These are phyloP conservation scores for Phalacrocorax pelagicus DNA, from an alignment of 2,113 vertebrate genomes.

Conservation along the genomic window DNA sequence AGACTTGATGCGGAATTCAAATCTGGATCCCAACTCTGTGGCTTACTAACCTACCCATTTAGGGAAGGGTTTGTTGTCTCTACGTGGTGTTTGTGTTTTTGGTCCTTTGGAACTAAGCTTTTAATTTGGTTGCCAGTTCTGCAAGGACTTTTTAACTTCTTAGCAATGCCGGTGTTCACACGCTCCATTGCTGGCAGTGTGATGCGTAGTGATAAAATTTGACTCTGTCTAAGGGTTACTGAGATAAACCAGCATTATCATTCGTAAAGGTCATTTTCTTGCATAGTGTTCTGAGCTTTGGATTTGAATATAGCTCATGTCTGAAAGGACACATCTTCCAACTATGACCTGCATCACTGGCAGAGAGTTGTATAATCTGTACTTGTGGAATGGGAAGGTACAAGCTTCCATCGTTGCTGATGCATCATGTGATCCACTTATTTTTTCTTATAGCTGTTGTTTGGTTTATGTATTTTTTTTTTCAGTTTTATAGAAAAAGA, in stretches of 20 bases:
- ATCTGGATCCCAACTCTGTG: slow-evolving; percentile 59
- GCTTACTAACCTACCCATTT: slow-evolving; percentile 47
- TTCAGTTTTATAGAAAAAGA: slow-evolving; percentile 9
- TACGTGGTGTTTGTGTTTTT: slow-evolving; percentile 42
- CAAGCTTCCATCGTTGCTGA: slow-evolving; percentile 56
- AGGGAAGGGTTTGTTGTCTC: slow-evolving; percentile 31
- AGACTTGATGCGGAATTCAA: slow-evolving; percentile 39
- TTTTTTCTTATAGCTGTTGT: slow-evolving; percentile 32
- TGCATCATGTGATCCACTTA: background rate
- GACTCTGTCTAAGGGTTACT: slow-evolving; percentile 71
- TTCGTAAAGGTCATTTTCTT: slow-evolving; percentile 39
- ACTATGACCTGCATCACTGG: slow-evolving; percentile 62
- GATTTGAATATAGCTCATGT: slow-evolving; percentile 5
- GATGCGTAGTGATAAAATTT: slow-evolving; percentile 65
- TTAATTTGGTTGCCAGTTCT: slow-evolving; percentile 50
- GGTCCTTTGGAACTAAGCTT: slow-evolving; percentile 66
- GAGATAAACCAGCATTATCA: slow-evolving; percentile 52
- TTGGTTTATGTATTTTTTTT: background rate
- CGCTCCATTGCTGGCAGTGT: slow-evolving; percentile 50
- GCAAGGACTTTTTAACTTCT: slow-evolving; percentile 56
- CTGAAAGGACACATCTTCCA: slow-evolving; percentile 59
- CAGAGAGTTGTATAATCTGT: slow-evolving; percentile 50
- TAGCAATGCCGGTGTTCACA: slow-evolving; percentile 27
- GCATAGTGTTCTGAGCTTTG: slow-evolving; percentile 49
- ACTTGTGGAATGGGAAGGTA: slow-evolving; percentile 50